phyloP scores from a whole-genome alignment of 2,797 vertebrate species.

The Esox lucius region DNA sequence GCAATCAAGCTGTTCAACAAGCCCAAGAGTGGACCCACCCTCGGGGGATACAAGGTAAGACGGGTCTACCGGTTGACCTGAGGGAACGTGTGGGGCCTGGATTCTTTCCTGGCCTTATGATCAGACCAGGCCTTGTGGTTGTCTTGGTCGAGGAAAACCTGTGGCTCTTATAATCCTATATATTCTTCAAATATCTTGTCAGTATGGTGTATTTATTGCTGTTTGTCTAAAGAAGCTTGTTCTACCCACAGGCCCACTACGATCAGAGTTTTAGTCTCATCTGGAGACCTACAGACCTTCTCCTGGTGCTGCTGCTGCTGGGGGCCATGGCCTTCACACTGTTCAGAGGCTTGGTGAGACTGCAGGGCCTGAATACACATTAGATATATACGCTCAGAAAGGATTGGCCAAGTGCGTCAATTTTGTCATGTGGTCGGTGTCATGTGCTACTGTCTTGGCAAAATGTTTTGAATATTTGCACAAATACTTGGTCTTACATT shows the following conservation, averaged over 20 bases:
- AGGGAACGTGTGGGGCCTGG: neutral
- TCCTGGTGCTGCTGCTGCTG: constrained; percentile 74
- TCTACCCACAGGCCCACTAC: constrained; percentile 67
- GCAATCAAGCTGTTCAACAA: constrained; percentile 76
- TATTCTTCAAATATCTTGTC: neutral
- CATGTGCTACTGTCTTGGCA: neutral
- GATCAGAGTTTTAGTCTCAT: constrained; percentile 79
- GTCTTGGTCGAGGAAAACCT: neutral
- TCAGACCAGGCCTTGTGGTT: neutral
- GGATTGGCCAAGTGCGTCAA: neutral
- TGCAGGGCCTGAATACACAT: neutral
- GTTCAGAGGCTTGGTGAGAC: constrained; percentile 86
- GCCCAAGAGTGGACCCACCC: constrained; percentile 62
- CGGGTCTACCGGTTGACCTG: neutral
- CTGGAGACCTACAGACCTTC: constrained; percentile 79
- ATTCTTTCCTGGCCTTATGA: neutral
- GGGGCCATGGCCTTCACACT: constrained; percentile 77
- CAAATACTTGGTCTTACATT: neutral
- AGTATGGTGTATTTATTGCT: neutral
- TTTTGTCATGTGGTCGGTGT: neutral
- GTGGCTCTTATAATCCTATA: neutral
- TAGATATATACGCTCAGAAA: neutral
- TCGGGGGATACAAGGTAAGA: constrained; percentile 76
- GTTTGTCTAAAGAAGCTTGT: neutral
- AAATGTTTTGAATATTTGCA: neutral